Base-by-base conservation (phyloP, 2,888 invertebrate genomes). In the Pheosia tremula region DNA sequence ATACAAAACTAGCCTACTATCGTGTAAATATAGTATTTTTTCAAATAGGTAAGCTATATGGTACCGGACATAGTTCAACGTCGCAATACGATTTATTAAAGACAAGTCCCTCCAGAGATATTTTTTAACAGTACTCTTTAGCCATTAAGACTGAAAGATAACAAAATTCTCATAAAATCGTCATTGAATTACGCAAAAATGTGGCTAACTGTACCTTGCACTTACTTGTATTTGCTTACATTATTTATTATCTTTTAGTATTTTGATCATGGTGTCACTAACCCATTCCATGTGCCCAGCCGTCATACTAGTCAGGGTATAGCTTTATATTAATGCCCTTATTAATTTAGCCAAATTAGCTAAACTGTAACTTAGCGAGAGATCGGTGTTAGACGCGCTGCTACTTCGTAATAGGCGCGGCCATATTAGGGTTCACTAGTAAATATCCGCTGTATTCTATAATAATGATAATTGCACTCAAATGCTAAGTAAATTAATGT, bases 71-170 rank as follows among this genome's bases (percentile, higher is more conserved):
- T 84, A 87, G 77, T 79, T 84, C 82, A 87, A 88, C 80, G 74
- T 81, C 79, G 77, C 83, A 82, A 84, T 84, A 87, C 84, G 79
- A 86, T 85, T 86, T 84, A 24, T 24, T 24, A 71, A 88, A 83
- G 83, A 86, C 81, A 90, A 91, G 78, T 93, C 92, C 93, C 91
- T 92, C 93, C 92, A 92, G 79, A 87, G 71, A 87, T 85, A 87
- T 80, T 86, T 86, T 84, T 85, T 86, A 88, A 88, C 86, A 88
- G 86, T 89, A 89, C 84, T 89, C 81, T 86, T 24, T 93, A 91
- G 91, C 87, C 82, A 81, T 85, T 91, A 93, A 92, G 93, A 92
- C 92, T 92, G 90, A 91, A 87, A 81, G 83, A 84, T 88, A 85
- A 81, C 78, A 80, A 83, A 86, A 86, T 78, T 85, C 77, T 79